Conservation (phyloP, 2,113 vertebrate species). For the Sceloporus tristichus region DNA sequence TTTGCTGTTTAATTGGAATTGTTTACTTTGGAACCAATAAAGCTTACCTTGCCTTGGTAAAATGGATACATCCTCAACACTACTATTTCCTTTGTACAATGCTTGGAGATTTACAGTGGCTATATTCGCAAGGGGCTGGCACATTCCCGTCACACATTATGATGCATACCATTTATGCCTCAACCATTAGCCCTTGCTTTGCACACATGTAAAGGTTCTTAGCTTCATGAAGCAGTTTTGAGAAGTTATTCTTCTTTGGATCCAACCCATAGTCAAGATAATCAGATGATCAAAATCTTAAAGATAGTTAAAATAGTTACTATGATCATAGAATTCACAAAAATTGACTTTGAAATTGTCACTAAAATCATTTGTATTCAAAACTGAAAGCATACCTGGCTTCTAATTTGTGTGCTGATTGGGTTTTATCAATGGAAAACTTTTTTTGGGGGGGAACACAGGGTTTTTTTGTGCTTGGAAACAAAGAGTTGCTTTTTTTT, state of each 20-base stretch:
- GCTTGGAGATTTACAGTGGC: neutral
- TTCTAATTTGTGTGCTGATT: conserved; percentile 47
- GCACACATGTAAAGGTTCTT: neutral
- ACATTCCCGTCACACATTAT: neutral
- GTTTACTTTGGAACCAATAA: neutral
- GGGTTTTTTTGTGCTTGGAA: neutral
- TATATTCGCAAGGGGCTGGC: neutral
- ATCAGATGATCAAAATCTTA: conserved; percentile 22
- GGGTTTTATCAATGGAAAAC: conserved; percentile 32
- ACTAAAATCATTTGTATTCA: neutral
- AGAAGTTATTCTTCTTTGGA: conserved; percentile 8
- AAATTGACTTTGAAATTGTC: conserved; percentile 32
- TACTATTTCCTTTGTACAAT: neutral
- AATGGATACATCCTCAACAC: neutral
- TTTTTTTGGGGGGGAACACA: too few relatives aligned
- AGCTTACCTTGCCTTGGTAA: neutral
- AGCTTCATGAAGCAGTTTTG: neutral
- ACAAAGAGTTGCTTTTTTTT: neutral
- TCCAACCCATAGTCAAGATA: conserved; percentile 20
- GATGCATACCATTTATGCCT: neutral
- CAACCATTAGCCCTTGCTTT: neutral
- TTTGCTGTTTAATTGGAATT: neutral
- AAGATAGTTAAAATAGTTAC: neutral
- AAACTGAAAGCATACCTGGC: neutral
- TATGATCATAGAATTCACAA: conserved; percentile 38